phyloP scores from a whole-genome alignment of 1,140 invertebrate genomes.

The Trichonephila clavipes region DNA sequence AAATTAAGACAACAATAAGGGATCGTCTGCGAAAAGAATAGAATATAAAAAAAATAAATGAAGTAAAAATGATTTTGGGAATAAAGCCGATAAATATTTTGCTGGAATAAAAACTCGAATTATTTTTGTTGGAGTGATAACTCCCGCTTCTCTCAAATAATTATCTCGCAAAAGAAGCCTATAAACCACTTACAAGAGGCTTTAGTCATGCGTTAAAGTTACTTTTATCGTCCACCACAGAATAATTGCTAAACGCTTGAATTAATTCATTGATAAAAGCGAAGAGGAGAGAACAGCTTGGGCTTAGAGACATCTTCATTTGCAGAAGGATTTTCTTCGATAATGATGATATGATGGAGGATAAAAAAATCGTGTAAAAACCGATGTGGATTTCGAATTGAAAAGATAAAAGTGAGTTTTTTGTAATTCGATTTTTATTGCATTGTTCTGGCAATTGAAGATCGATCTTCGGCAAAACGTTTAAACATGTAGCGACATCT shows the following conservation, averaged over 20 bases:
- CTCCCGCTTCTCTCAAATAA: constrained; percentile 69
- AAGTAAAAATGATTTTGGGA: constrained; percentile 50
- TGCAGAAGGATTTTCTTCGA: constrained; percentile 68
- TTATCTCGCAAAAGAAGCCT: constrained; percentile 74
- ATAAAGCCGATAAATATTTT: constrained; percentile 75
- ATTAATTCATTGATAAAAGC: constrained; percentile 75
- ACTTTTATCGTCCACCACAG: constrained; percentile 70
- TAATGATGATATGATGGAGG: constrained; percentile 59
- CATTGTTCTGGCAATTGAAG: constrained; percentile 63
- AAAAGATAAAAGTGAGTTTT: constrained; percentile 71
- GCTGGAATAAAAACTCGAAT: constrained; percentile 68
- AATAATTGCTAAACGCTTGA: constrained; percentile 76
- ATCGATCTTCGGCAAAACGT: constrained; percentile 41
- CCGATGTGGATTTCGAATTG: constrained; percentile 73
- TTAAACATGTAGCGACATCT: constrained; percentile 72
- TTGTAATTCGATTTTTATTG: constrained; percentile 74
- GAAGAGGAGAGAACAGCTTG: constrained; percentile 70
- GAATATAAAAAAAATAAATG: constrained; percentile 46
- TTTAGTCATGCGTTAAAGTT: constrained; percentile 75
- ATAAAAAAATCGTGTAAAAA: constrained; percentile 68
- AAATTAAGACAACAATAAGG: constrained; percentile 76
- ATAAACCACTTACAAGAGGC: constrained; percentile 76
- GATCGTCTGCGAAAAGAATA: constrained; percentile 39
- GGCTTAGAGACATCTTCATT: constrained; percentile 66
- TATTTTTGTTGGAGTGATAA: constrained; percentile 75